Evolutionary conservation across 2,888 invertebrate species (phyloP), one percentile per base, ranked within the genome.

Genomic region (Camptogramma bilineatum): DNA sequence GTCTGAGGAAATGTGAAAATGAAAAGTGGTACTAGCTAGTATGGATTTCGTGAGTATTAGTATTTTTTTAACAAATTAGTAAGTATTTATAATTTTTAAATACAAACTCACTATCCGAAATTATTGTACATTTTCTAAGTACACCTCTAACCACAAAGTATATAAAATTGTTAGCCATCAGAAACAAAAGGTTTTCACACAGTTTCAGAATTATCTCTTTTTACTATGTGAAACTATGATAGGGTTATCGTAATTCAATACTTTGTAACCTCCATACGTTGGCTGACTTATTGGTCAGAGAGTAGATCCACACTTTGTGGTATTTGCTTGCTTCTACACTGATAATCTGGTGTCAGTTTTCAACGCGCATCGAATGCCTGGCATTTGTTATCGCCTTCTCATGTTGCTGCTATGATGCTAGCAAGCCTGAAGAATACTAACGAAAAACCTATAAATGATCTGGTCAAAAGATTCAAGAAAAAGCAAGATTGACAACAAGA

Each of bases 401-500:
- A n/a, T n/a, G n/a, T n/a, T n/a, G n/a, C n/a, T n/a, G n/a, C n/a
- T n/a, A n/a, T n/a, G n/a, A n/a, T n/a, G n/a, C n/a, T n/a, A n/a
- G n/a, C n/a, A n/a, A n/a, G n/a, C n/a, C n/a, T n/a, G n/a, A n/a
- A n/a, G n/a, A n/a, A n/a, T n/a, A n/a, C n/a, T n/a, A n/a, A n/a
- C n/a, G n/a, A n/a, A n/a, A n/a, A n/a, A n/a, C n/a, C n/a, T n/a
- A n/a, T n/a, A n/a, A n/a, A n/a, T n/a, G n/a, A n/a, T n/a, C n/a
- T n/a, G n/a, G n/a, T n/a, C 28, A 28, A 28, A 28, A 28, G 5
- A 4, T n/a, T n/a, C n/a, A n/a, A n/a, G 7, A 28, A 28, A 39
- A 39, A 39, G 34, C 34, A 39, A 39, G 34, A 39, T 39, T 39
- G 44, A 52, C 44, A 39, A 5, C 18, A 58, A 47, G 47, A 82